These are phyloP conservation scores for Bombus huntii DNA, from an alignment of 1,140 invertebrate species.

Conservation along the genomic window DNA sequence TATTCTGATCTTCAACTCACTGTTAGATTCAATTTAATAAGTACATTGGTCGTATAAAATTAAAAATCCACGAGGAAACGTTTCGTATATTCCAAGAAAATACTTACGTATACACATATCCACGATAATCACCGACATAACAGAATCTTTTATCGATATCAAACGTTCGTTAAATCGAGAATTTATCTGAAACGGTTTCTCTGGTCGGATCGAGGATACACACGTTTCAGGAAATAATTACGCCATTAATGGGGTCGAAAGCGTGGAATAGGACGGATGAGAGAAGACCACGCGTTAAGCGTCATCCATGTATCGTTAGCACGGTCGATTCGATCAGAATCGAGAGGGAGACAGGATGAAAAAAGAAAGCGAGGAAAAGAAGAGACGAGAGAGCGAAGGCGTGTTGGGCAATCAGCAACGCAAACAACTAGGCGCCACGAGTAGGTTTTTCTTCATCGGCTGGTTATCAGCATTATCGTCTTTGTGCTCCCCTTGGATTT, in stretches of 20 bases:
- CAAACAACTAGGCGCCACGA: slow-evolving; percentile 67
- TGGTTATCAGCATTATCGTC: slow-evolving; percentile 68
- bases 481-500: neutral
- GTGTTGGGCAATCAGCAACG: slow-evolving; percentile 70
- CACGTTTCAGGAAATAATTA: slow-evolving; percentile 49
- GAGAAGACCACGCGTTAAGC: neutral
- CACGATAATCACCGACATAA: neutral
- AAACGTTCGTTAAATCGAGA: neutral
- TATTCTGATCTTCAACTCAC: too few relatives aligned
- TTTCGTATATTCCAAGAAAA: too few relatives aligned
- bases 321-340: neutral
- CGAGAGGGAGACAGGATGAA: neutral
- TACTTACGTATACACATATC: too few relatives aligned
- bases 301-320: slow-evolving; percentile 14
- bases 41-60: too few relatives aligned
- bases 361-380: slow-evolving; percentile 15
- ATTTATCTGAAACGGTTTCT: neutral
- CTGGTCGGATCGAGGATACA: neutral
- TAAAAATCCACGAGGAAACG: too few relatives aligned
- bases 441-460: slow-evolving; percentile 35
- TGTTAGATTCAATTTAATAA: too few relatives aligned
- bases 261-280: neutral
- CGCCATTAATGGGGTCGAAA: slow-evolving; percentile 15
- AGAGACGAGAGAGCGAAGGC: neutral
- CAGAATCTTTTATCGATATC: neutral